Conservation (phyloP, 2,888 invertebrate species). For the Ganaspis brasiliensis region DNA sequence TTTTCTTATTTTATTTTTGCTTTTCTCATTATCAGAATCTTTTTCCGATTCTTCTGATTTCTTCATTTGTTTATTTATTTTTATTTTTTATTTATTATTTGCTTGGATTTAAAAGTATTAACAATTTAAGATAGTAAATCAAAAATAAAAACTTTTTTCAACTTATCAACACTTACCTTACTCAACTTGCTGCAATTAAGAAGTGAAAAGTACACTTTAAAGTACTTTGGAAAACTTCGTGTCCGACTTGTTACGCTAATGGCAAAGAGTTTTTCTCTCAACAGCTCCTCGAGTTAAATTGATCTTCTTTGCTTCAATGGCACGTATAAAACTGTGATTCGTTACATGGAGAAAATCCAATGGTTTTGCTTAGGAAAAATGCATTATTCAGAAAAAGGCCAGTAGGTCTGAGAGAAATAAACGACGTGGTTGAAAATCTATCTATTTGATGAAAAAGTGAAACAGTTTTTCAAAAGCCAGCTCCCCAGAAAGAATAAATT, state of each 20-base stretch:
- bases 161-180: neutral
- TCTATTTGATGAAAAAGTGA: constrained; percentile 12
- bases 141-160: neutral
- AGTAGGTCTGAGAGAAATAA: constrained; percentile 37
- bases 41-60: no score
- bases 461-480: neutral
- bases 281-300: constrained; percentile 22
- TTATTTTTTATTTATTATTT: no score
- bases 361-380: constrained; percentile 55
- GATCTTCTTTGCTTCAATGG: constrained; percentile 51
- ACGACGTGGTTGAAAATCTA: constrained; percentile 2
- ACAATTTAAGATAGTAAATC: neutral
- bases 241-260: constrained; percentile 30
- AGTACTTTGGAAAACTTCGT: constrained; percentile 7
- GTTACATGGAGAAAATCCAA: constrained; percentile 58
- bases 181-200: neutral
- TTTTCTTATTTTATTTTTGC: no score
- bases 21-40: no score
- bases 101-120: no score
- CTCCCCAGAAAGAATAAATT: neutral
- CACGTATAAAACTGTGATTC: constrained; percentile 63
- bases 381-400: constrained; percentile 71
- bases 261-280: constrained; percentile 17
- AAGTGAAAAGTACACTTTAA: constrained; percentile 6
- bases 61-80: no score